Evolutionary conservation across 2,888 invertebrate genomes (phyloP), one percentile per base, ranked within the genome.

Genomic region (Galerucella nymphaeae): DNA sequence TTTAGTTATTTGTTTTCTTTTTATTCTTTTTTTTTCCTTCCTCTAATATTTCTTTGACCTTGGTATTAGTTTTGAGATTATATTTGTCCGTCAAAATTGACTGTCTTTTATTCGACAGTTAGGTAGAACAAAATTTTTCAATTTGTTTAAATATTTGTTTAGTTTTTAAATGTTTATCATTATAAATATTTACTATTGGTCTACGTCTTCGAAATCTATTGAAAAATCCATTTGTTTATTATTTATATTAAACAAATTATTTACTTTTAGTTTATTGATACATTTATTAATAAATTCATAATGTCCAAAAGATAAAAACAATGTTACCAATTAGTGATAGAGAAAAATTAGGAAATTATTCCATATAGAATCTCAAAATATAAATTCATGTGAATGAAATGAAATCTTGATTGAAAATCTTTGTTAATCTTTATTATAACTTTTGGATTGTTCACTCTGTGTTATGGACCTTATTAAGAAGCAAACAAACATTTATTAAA

Each of bases 161-260:
- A 48, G 48, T n/a, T 48, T 48, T 48, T n/a, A 48, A 48, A n/a
- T 48, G 6, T 48, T 48, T 48, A 48, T 48, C 23, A 23, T 23
- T 23, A 2, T 23, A 23, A 2, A 5, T 48, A 48, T 48, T 48
- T 48, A 48, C 48, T 48, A 6, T 48, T 14, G 48, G n/a, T 48
- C 13, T 14, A 48, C n/a, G 48, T 48, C 5, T 14, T 48, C 48
- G n/a, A 48, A 48, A 48, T 48, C n/a, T n/a, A 48, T 48, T 48
- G n/a, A 48, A 48, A 48, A 48, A 48, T 48, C n/a, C n/a, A 48
- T 48, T 48, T 48, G n/a, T 48, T 48, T 48, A 48, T 48, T 48
- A 48, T 48, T 48, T 48, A 48, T 48, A n/a, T 14, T 13, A 48
- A 14, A 48, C n/a, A 48, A 48, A n/a, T 8, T 14, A 48, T 48